These are phyloP conservation scores for Drosophila triauraria DNA, from an alignment of 1,140 invertebrate genomes.

Conservation along the genomic window DNA sequence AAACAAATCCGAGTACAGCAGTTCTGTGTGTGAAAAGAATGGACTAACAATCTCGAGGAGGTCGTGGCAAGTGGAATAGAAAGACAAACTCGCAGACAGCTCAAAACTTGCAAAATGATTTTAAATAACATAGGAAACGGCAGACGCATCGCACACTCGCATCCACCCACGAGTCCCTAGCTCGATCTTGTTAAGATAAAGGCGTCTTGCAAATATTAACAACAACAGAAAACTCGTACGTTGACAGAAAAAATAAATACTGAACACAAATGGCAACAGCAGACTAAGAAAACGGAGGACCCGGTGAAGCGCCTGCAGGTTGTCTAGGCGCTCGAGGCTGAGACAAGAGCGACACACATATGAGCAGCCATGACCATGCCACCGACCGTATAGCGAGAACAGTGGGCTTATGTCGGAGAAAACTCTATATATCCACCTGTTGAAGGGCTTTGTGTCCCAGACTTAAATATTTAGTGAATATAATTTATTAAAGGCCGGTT, in stretches of 20 bases:
- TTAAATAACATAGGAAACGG: constrained; percentile 67
- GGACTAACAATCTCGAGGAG: neutral
- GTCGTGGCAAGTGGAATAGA: constrained; percentile 6
- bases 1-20: constrained; percentile 65
- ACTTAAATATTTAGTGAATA: no score
- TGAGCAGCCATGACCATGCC: constrained; percentile 59
- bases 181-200: constrained; percentile 73
- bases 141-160: constrained; percentile 37
- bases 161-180: constrained; percentile 17
- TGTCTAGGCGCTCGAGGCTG: constrained; percentile 51
- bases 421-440: neutral
- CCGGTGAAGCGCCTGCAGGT: constrained; percentile 39
- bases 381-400: constrained; percentile 7
- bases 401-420: constrained; percentile 1
- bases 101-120: constrained; percentile 76
- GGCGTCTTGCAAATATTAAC: constrained; percentile 68
- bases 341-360: constrained; percentile 40
- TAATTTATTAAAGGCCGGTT: no score
- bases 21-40: constrained; percentile 24
- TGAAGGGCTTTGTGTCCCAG: neutral
- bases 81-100: constrained; percentile 48
- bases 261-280: constrained; percentile 48
- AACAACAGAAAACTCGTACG: constrained; percentile 28
- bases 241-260: constrained; percentile 61
- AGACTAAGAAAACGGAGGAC: constrained; percentile 23